A percentile compares a stretch with the other conserved stretches of the same genome.
Evolutionary conservation across 2,113 vertebrate genomes (phyloP).

Genomic region (Morone saxatilis): DNA sequence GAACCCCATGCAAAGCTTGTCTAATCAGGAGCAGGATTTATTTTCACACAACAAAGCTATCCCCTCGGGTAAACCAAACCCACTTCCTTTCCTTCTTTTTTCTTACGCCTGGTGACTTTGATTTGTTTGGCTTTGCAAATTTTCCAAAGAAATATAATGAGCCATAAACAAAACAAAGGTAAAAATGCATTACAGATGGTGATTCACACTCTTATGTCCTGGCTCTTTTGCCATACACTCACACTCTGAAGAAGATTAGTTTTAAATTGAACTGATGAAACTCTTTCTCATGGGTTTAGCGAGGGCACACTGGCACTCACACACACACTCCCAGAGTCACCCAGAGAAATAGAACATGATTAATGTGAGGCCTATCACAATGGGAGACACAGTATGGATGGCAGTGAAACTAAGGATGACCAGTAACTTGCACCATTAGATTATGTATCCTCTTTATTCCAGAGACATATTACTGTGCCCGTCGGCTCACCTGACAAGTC

Average conservation of each 20-base stretch:
- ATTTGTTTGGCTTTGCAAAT: conserved; percentile 56
- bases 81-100: conserved; percentile 12
- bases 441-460: conserved; percentile 19
- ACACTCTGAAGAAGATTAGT: conserved; percentile 39
- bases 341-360: conserved; percentile 38
- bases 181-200: conserved; percentile 31
- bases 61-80: conserved; percentile 50
- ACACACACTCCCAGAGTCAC: neutral
- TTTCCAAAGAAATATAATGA: conserved; percentile 49
- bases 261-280: conserved; percentile 62
- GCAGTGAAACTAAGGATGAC: conserved; percentile 11
- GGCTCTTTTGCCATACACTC: neutral
- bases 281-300: conserved; percentile 42
- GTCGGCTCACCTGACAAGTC: conserved; percentile 18
- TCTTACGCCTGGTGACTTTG: conserved; percentile 43
- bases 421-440: conserved; percentile 26
- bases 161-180: conserved; percentile 35
- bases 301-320: neutral
- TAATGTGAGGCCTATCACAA: conserved; percentile 42
- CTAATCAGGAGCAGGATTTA: conserved; percentile 64
- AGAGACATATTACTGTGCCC: neutral
- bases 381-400: conserved; percentile 28
- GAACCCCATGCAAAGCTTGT: conserved; percentile 35
- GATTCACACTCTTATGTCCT: conserved; percentile 23
- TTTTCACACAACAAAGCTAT: conserved; percentile 58